Evolutionary conservation across 1,140 invertebrate genomes (phyloP).

Genomic region (Aculops lycopersici): DNA sequence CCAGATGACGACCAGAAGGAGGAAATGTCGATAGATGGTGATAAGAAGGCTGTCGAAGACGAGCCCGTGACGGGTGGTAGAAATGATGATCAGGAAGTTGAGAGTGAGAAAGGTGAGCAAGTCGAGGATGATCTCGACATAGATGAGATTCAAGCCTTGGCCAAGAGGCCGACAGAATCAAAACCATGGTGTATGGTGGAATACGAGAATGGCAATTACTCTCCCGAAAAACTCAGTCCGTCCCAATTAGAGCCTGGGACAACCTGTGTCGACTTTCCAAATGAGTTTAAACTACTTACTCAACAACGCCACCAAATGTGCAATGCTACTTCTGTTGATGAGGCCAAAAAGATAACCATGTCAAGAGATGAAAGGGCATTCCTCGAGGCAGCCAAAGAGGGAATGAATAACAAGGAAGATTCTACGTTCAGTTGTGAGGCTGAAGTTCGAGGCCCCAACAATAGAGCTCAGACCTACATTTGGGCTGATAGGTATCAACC

Average conservation of each 20-base stretch:
- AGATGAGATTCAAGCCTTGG: no score
- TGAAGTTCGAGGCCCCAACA: slow-evolving; percentile 17
- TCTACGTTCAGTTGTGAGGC: slow-evolving; percentile 71
- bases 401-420: slow-evolving; percentile 51
- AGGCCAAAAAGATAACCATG: slow-evolving; percentile 8
- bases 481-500: slow-evolving; percentile 97
- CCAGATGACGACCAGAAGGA: no score
- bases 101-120: no score
- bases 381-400: slow-evolving; percentile 42
- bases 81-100: slow-evolving; percentile 14
- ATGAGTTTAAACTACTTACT: slow-evolving; percentile 39
- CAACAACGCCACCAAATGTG: slow-evolving; percentile 22
- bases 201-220: slow-evolving; percentile 48
- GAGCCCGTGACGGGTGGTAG: neutral
- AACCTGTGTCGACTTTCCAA: slow-evolving; percentile 36
- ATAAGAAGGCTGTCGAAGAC: no score
- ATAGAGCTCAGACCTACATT: slow-evolving; percentile 25
- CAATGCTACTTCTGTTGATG: slow-evolving; percentile 1
- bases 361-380: slow-evolving; percentile 22
- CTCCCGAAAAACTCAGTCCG: slow-evolving; percentile 32
- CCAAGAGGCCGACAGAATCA: no score
- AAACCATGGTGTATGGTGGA: slow-evolving; percentile 20
- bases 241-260: slow-evolving; percentile 45
- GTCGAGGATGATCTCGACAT: no score
- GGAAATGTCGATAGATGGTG: no score